Conservation (phyloP, 2,113 vertebrate species). For the Corynorhinus townsendii region DNA sequence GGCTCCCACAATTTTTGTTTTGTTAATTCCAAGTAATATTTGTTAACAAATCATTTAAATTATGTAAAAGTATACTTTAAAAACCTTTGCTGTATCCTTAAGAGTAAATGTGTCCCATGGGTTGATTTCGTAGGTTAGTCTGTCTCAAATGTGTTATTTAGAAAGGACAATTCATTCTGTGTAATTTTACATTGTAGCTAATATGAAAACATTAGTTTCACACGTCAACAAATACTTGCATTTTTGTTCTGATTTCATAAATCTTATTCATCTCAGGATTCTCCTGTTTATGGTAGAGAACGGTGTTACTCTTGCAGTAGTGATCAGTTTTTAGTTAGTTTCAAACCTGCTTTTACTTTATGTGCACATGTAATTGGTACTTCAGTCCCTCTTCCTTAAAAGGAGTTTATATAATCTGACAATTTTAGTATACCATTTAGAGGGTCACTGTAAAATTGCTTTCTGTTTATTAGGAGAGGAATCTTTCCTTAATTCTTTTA, state of each 20-base stretch:
- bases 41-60: conserved; percentile 32
- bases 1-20: neutral
- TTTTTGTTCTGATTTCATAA: conserved; percentile 6
- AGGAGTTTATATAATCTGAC: neutral
- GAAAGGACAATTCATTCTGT: conserved; percentile 24
- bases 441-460: neutral
- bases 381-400: conserved; percentile 7
- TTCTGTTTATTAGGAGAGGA: neutral
- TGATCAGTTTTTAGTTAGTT: conserved; percentile 39
- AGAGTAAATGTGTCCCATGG: neutral
- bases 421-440: conserved; percentile 2
- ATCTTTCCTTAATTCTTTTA: neutral
- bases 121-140: neutral
- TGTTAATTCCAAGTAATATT: conserved; percentile 22
- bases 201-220: conserved; percentile 1
- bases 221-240: neutral
- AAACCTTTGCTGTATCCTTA: conserved; percentile 16
- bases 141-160: neutral
- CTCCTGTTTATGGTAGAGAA: neutral
- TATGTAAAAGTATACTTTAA: conserved; percentile 39
- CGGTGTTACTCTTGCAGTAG: neutral
- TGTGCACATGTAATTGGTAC: neutral
- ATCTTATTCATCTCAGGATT: conserved; percentile 10
- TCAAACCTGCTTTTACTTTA: conserved; percentile 25
- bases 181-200: neutral